A percentile compares a stretch with the other conserved stretches of the same genome.
These are phyloP conservation scores for Thysanoteuthis rhombus DNA, from an alignment of 2,888 invertebrate genomes.

Conservation along the genomic window DNA sequence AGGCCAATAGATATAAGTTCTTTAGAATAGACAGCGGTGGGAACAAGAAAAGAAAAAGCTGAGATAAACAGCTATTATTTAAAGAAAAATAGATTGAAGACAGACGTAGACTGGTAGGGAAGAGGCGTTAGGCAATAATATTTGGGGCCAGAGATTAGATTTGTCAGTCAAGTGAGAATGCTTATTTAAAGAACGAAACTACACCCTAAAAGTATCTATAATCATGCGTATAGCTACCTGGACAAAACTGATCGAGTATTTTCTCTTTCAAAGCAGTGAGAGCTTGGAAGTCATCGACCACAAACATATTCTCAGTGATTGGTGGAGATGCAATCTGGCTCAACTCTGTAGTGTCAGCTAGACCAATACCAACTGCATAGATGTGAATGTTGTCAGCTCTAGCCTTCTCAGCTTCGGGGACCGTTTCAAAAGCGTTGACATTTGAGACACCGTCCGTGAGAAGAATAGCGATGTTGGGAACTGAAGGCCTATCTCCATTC, in stretches of 20 bases:
- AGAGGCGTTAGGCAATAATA: not conserved
- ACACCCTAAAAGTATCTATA: no score
- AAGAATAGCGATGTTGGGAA: slow-evolving; percentile 34
- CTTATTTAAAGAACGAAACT: no score
- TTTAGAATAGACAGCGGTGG: no score
- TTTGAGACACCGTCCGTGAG: slow-evolving; percentile 48
- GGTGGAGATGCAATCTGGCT: slow-evolving; percentile 52
- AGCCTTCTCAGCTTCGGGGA: slow-evolving; percentile 52
- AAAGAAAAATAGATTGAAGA: not conserved
- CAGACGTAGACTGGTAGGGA: not conserved
- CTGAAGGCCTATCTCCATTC: slow-evolving; percentile 55
- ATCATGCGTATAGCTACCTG: slow-evolving; percentile 37
- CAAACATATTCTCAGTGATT: slow-evolving; percentile 45
- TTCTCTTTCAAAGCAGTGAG: slow-evolving; percentile 42
- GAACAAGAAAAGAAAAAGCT: no score
- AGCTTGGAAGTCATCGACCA: slow-evolving; percentile 38
- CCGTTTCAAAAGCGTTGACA: slow-evolving; percentile 54
- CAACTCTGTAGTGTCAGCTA: slow-evolving; percentile 50
- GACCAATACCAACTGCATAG: slow-evolving; percentile 47
- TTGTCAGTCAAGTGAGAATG: not conserved
- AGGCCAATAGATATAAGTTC: no score
- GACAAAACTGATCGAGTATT: slow-evolving; percentile 47
- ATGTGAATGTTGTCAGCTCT: slow-evolving; percentile 38
- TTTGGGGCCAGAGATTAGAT: not conserved
- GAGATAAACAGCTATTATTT: no score